Conservation (phyloP, 2,113 vertebrate genomes). For the Cervus canadensis region DNA sequence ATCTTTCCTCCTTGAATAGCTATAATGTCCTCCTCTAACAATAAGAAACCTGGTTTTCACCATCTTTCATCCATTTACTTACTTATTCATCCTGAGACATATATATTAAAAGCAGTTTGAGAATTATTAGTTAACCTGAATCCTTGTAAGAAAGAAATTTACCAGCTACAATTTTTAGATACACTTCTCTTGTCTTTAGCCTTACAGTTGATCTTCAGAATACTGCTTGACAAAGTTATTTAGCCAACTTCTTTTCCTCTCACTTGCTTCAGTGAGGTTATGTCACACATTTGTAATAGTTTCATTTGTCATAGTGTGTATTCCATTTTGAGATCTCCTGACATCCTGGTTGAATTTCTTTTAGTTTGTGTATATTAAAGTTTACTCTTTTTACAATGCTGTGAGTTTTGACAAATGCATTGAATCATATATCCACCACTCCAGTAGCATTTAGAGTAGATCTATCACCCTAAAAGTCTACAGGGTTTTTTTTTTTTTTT, state of each 20-base stretch:
- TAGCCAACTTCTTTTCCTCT: background rate
- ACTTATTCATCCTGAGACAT: background rate
- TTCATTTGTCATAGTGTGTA: background rate
- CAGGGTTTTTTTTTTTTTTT: background rate
- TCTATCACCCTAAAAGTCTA: background rate
- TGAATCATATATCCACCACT: background rate
- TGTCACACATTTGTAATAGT: constrained; percentile 4
- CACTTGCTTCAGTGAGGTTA: background rate
- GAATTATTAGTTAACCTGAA: background rate
- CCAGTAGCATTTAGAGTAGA: background rate
- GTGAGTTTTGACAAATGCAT: background rate
- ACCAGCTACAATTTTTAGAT: background rate
- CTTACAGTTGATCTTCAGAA: background rate
- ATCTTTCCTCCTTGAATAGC: background rate
- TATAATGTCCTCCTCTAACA: background rate
- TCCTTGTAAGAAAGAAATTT: background rate
- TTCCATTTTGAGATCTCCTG: background rate
- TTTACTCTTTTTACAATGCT: background rate
- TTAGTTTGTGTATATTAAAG: constrained; percentile 23
- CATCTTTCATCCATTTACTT: background rate
- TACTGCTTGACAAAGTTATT: background rate
- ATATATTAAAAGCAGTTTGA: background rate
- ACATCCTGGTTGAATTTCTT: background rate
- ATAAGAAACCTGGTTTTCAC: background rate
- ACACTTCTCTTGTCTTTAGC: background rate